Base-by-base conservation (phyloP, 1,140 invertebrate species). In the Leguminivora glycinivorella region DNA sequence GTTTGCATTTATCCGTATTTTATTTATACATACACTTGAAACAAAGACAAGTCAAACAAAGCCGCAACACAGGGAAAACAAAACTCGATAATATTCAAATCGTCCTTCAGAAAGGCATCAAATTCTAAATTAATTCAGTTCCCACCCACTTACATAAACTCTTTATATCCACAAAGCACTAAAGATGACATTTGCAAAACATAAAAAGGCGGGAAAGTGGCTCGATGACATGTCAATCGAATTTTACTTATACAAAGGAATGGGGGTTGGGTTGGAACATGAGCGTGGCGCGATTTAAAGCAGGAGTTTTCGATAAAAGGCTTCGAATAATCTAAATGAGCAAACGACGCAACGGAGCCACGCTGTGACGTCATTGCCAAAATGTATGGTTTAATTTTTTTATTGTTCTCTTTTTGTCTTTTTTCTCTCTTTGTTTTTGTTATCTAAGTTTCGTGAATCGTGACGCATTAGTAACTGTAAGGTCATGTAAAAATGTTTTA, bases 131-230 rank as follows among this genome's bases (percentile, higher is more conserved):
- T 47, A 72, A 17, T 68, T 68, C 69, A 22, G 52, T 72, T 68
- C 58, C 58, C 31, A 60, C 68, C 70, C 63, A 70, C 69, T 34
- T 70, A 72, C 75, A 72, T 70, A 73, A 75, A 72, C 76, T 75
- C 71, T 76, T 74, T 74, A 68, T 75, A 78, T 73, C 72, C 72
- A 69, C 69, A 71, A 63, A 31, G 25, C 26, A n/a, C 58, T 29
- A 77, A 78, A 78, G 80, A 83, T 85, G 83, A 84, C 82, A 83
- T 81, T 83, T 72, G 78, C 79, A 84, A 87, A 86, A 84, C 81
- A 71, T 71, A 72, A 80, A 85, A 83, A 86, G 84, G 86, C 84
- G 83, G 77, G 75, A 82, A 82, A 85, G 82, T 81, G 77, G 74
- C 43, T 78, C 78, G 80, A 75, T 81, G 77, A 77, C 79, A 74